Evolutionary conservation across 2,888 invertebrate species (phyloP), one percentile per base, ranked within the genome.

Genomic region (Plutella xylostella): DNA sequence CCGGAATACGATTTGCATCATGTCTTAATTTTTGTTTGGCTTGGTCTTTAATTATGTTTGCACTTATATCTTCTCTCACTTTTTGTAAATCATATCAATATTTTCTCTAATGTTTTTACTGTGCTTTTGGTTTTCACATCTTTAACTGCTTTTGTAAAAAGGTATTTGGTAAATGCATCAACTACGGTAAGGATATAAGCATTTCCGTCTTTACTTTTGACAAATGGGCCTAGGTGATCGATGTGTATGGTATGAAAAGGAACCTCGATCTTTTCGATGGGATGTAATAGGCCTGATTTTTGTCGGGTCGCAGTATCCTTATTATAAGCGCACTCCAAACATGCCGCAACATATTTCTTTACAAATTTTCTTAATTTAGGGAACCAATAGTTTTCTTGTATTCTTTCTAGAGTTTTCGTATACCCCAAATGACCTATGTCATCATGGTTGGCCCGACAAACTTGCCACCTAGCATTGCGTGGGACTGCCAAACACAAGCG

Each of bases 141-240:
- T 22, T 38, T 41, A 1, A 45, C 38, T 6, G 48, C 5, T 31
- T 35, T 42, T n/a, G 43, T 9, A 28, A 50, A 46, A 1, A 45
- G 15, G 20, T 41, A 51, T 38, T 47, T 51, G 0, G 42, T 46
- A 15, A 48, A 50, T 2, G 41, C 45, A 19, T 48, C 50, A 6
- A 45, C 39, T 1, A 49, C 7, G 1, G 31, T 46, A 1, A 51
- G 15, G 14, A 51, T 41, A 28, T 51, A 45, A 1, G 28, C 12
- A 34, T 50, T 48, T 5, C 50, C 45, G 1, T 20, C 30, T 9
- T 14, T 40, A 12, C 50, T 50, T 9, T 43, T 42, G 3, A 38
- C 21, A 42, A 51, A 52, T 6, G 52, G 48, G 1, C 49, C 49
- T 1, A 45, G 25, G 17, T 51, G 49, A 18, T 48, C 46, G 5